Evolutionary conservation across 2,113 vertebrate species (phyloP).

Genomic region (Zosterops hypoxanthus): DNA sequence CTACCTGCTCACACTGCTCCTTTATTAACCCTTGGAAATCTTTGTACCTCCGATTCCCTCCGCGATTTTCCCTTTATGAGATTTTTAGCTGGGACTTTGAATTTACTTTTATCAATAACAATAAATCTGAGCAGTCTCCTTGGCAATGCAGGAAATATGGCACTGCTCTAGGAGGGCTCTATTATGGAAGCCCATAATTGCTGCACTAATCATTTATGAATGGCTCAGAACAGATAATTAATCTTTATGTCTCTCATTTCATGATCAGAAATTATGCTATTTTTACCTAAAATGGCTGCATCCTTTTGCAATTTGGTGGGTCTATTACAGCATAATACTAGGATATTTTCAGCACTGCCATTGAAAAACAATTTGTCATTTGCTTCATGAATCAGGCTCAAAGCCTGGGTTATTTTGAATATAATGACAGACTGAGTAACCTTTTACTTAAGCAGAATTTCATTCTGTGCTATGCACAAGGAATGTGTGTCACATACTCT

Average conservation of each 20-base stretch:
- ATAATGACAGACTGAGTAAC: slow-evolving; percentile 61
- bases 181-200: slow-evolving; percentile 40
- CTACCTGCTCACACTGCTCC: background rate
- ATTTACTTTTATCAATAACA: slow-evolving; percentile 51
- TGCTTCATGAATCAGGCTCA: slow-evolving; percentile 63
- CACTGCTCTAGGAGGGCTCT: slow-evolving; percentile 21
- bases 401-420: slow-evolving; percentile 62
- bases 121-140: slow-evolving; percentile 28
- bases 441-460: slow-evolving; percentile 63
- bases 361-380: slow-evolving; percentile 64
- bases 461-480: slow-evolving; percentile 30
- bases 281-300: slow-evolving; percentile 65
- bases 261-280: slow-evolving; percentile 55
- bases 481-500: slow-evolving; percentile 49
- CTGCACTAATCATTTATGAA: slow-evolving; percentile 50
- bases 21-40: slow-evolving; percentile 14
- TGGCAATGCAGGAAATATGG: slow-evolving; percentile 33
- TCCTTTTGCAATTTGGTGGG: slow-evolving; percentile 53
- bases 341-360: slow-evolving; percentile 61
- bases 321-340: slow-evolving; percentile 57
- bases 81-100: slow-evolving; percentile 13
- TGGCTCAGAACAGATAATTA: slow-evolving; percentile 56
- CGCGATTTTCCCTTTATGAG: background rate
- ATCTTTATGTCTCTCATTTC: slow-evolving; percentile 65
- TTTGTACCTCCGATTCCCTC: background rate